These are phyloP conservation scores for Drosophila lacertosa DNA, from an alignment of 1,140 invertebrate species.

Conservation along the genomic window DNA sequence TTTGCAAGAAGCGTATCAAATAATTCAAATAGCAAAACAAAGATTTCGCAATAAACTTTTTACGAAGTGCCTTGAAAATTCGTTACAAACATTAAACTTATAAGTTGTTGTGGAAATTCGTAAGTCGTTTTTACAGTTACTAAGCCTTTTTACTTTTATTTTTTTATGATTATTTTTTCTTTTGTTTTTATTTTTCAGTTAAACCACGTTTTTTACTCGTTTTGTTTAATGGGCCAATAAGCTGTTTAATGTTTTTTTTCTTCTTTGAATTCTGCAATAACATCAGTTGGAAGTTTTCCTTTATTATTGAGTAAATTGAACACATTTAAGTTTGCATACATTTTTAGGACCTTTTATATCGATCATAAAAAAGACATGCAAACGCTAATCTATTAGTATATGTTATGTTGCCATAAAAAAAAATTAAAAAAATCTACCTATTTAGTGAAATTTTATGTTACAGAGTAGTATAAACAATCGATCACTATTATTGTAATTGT, in stretches of 20 bases:
- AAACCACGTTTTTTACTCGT: constrained; percentile 28
- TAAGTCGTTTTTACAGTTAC: constrained; percentile 60
- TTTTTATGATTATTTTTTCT: constrained; percentile 19
- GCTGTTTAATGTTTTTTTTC: constrained; percentile 12
- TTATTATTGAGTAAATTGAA: constrained; percentile 13
- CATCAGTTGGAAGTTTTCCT: constrained; percentile 17
- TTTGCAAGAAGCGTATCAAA: constrained; percentile 15
- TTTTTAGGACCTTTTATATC: not conserved
- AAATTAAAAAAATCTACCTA: too few relatives aligned
- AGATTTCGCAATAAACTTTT: constrained; percentile 52
- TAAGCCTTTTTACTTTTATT: constrained; percentile 39
- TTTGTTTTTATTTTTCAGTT: constrained; percentile 23
- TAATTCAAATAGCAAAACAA: constrained; percentile 20
- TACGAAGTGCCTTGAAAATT: constrained; percentile 57
- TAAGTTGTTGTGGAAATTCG: constrained; percentile 61
- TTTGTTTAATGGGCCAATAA: constrained; percentile 40
- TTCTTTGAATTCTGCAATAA: constrained; percentile 16
- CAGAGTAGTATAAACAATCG: not conserved
- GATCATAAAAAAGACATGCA: not conserved
- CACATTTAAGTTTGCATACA: not conserved
- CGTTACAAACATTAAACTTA: constrained; percentile 62
- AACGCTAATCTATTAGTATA: not conserved
- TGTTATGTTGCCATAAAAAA: not conserved
- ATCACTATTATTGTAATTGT: not conserved
- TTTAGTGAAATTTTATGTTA: too few relatives aligned